These are phyloP conservation scores for Criorhina ranunculi DNA, from an alignment of 2,888 invertebrate genomes.

Conservation along the genomic window DNA sequence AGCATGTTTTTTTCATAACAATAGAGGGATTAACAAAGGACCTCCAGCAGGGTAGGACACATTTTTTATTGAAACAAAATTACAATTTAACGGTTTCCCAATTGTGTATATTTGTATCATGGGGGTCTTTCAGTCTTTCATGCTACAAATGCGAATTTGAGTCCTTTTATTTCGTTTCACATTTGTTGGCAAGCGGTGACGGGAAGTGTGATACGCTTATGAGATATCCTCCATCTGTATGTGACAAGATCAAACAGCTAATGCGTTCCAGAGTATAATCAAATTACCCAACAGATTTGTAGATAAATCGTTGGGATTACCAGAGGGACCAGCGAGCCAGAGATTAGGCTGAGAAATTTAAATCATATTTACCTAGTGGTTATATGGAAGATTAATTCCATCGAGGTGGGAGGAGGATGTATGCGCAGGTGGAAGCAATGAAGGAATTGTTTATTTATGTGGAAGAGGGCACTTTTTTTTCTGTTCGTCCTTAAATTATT, in stretches of 20 bases:
- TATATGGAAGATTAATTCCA: conserved; percentile 6
- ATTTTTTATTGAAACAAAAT: not conserved
- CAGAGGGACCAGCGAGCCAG: not conserved
- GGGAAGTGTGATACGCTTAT: not conserved
- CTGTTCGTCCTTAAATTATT: not conserved
- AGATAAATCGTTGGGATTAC: conserved; percentile 14
- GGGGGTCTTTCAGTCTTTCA: no score
- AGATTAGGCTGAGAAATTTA: not conserved
- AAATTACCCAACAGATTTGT: conserved; percentile 2
- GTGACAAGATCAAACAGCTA: not conserved
- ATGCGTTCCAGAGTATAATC: not conserved
- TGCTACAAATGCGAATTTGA: not conserved
- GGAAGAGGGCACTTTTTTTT: not conserved
- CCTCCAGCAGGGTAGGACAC: not conserved
- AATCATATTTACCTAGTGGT: conserved; percentile 30
- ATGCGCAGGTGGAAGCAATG: not conserved
- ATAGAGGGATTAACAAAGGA: not conserved
- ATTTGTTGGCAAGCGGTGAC: not conserved
- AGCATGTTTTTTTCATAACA: conserved; percentile 33
- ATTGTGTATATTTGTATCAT: not conserved
- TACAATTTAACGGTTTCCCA: not conserved
- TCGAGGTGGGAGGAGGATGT: not conserved
- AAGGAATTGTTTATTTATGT: conserved; percentile 8
- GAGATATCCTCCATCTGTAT: not conserved
- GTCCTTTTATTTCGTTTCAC: not conserved